A percentile compares a stretch with the other conserved stretches of the same genome.
These are phyloP conservation scores for Bubo bubo DNA, from an alignment of 2,113 vertebrate species.

Conservation along the genomic window DNA sequence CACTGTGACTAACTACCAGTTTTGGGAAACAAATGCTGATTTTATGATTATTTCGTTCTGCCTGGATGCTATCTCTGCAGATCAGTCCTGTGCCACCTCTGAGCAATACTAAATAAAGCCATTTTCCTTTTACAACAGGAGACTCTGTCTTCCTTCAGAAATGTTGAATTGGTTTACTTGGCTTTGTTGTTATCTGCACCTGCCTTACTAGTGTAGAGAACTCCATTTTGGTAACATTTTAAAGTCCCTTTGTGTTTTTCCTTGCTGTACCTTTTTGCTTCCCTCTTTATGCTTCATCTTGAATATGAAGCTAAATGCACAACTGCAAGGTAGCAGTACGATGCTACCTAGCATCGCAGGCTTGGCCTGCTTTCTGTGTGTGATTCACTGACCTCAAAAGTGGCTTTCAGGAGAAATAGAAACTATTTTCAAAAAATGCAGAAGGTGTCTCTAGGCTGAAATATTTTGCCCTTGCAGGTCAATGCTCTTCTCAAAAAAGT, in stretches of 20 bases:
- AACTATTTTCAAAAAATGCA: background rate
- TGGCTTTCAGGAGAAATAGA: background rate
- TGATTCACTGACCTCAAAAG: background rate
- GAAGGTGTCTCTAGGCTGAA: background rate
- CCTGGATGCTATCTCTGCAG: background rate
- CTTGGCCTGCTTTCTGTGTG: background rate
- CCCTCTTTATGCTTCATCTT: background rate
- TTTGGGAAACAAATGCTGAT: background rate
- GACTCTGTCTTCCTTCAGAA: background rate
- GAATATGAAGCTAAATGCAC: background rate
- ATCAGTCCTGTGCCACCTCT: constrained; percentile 30
- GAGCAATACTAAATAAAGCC: constrained; percentile 35
- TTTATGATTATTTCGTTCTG: background rate
- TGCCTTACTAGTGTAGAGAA: background rate
- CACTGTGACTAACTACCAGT: background rate
- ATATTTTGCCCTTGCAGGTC: background rate
- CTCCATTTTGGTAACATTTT: background rate
- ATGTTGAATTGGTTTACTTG: background rate
- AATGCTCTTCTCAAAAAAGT: background rate
- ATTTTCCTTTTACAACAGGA: background rate
- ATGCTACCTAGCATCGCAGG: background rate
- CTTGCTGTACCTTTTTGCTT: background rate
- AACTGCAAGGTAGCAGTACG: background rate
- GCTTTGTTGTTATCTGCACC: background rate
- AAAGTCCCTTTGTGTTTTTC: background rate